Conservation (phyloP, 2,797 vertebrate species). For the Oreochromis grahami region DNA sequence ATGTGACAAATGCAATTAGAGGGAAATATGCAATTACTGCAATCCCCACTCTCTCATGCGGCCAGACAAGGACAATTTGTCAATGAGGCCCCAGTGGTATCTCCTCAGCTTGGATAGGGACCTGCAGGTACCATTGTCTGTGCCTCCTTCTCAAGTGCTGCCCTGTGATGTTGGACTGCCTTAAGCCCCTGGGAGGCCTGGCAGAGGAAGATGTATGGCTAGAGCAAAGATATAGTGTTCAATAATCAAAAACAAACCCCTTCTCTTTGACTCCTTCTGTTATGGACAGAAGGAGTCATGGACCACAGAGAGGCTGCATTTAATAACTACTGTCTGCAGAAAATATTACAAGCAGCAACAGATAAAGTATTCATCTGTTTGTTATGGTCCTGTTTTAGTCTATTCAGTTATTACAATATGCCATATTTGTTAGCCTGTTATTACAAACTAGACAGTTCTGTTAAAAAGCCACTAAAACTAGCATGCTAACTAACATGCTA, state of each 20-base stretch:
- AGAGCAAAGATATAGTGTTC: constrained; percentile 51
- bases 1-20: constrained; percentile 81
- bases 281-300: too few relatives aligned
- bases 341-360: neutral
- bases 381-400: neutral
- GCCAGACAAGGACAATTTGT: constrained; percentile 81
- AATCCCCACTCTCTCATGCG: constrained; percentile 71
- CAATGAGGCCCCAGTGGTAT: constrained; percentile 76
- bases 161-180: constrained; percentile 50
- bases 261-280: constrained; percentile 39
- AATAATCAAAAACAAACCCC: constrained; percentile 60
- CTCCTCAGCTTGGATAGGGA: constrained; percentile 65
- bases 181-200: constrained; percentile 51
- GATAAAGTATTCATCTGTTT: neutral
- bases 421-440: neutral
- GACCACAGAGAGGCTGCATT: constrained; percentile 10
- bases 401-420: neutral
- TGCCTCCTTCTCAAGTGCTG: constrained; percentile 47
- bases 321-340: constrained; percentile 9
- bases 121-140: constrained; percentile 66
- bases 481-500: neutral
- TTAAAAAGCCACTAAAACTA: neutral
- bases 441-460: neutral
- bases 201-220: constrained; percentile 63
- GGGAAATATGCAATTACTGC: constrained; percentile 80